Base-by-base conservation (phyloP, 2,888 invertebrate genomes). In the Hemicrepidius hirtus region DNA sequence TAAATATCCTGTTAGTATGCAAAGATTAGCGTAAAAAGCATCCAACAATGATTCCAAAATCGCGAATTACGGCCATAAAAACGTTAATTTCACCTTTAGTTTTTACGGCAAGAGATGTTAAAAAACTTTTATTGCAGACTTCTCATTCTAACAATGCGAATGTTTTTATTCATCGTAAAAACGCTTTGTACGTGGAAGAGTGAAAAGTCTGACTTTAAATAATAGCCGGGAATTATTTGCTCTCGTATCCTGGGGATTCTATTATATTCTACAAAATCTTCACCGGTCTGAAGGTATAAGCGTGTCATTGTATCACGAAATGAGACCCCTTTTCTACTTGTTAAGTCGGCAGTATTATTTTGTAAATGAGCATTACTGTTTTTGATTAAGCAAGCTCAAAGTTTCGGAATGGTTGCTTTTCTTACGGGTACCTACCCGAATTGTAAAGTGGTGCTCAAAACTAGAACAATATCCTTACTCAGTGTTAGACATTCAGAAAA, bases 181-280 rank as follows among this genome's bases (percentile, higher is more conserved):
- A 63, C 46, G 63, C 49, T 63, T 63, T 63, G 63, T 63, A 63
- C 32, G 46, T 20, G 46, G 35, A 63, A 63, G n/a, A n/a, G 46
- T 63, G 63, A 63, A 63, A 63, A 63, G 46, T 63, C 46, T 32
- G 18, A 35, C 63, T 49, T n/a, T 44, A 63, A 63, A 63, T 63
- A 49, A 63, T 62, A 44, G 62, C 24, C 40, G 44, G 62, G 37
- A 50, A 64, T 64, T 64, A 64, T 64, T 53, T 64, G 21, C 50
- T 64, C 21, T 64, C 28, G 64, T 40, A 50, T 64, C 64, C 37
- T 50, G 37, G 53, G 37, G 32, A 46, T 67, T 67, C 53, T 57
- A 69, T 63, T 55, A 44, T 46, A 35, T 63, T 62, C 53, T 64
- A 21, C n/a, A 68, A 53, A 69, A 69, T 63, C 63, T 69, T 67